Percentiles rank a stretch among this genome's conserved stretches.
These are phyloP conservation scores for Chaetodon trifascialis DNA, from an alignment of 2,113 vertebrate species.

Conservation along the genomic window DNA sequence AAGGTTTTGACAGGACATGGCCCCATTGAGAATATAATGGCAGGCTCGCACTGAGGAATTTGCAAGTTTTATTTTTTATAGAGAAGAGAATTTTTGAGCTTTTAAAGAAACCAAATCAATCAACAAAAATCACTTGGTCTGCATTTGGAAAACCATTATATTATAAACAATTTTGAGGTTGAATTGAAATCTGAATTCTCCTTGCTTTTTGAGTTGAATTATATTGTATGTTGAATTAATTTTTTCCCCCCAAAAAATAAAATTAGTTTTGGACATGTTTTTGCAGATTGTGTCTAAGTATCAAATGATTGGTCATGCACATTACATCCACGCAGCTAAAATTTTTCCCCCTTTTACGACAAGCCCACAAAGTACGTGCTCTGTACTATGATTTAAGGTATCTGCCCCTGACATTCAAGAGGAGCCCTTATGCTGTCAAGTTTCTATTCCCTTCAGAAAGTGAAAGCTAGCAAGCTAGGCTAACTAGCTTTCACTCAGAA, in stretches of 20 bases:
- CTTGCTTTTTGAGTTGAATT: background rate
- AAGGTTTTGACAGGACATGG: conserved; percentile 74
- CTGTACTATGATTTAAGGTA: background rate
- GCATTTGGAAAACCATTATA: background rate
- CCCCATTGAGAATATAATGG: conserved; percentile 53
- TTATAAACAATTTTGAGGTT: too few relatives aligned
- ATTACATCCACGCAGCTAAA: background rate
- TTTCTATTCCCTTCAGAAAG: background rate
- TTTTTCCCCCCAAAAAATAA: too few relatives aligned
- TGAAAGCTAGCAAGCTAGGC: background rate
- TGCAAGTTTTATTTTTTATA: conserved; percentile 25
- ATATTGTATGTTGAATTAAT: background rate
- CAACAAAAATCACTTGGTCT: background rate
- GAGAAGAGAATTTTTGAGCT: background rate
- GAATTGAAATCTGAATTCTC: background rate
- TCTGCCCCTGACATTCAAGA: background rate
- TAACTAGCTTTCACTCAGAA: background rate
- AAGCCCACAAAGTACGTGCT: too few relatives aligned
- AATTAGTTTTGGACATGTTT: background rate
- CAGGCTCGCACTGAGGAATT: conserved; percentile 17
- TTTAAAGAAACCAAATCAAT: conserved; percentile 17
- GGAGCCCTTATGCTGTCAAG: background rate
- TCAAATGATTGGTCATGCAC: background rate
- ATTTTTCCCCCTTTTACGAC: background rate
- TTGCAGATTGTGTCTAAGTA: background rate